Conservation (phyloP, 1,140 invertebrate genomes). For the Bombus fervidus region DNA sequence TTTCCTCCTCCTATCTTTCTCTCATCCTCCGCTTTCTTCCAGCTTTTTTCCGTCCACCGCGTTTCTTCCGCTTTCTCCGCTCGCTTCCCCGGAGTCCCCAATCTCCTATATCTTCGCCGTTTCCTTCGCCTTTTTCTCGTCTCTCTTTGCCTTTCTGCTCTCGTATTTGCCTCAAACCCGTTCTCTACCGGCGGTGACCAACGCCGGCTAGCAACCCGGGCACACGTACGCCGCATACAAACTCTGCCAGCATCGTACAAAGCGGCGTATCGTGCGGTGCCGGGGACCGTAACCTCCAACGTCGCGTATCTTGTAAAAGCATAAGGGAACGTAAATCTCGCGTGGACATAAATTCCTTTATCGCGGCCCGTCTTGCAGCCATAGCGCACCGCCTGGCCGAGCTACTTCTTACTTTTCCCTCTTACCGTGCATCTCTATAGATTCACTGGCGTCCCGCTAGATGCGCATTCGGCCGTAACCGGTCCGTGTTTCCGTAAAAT, state of each 20-base stretch:
- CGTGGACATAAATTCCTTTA: conserved; percentile 76
- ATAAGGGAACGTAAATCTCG: conserved; percentile 72
- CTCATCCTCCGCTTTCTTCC: conserved; percentile 4
- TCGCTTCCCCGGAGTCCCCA: not conserved
- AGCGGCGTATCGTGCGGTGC: conserved; percentile 15
- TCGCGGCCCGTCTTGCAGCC: conserved; percentile 64
- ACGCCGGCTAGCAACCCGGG: not conserved
- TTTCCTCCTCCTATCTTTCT: not conserved
- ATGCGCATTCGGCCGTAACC: conserved; percentile 40
- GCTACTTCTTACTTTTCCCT: conserved; percentile 62
- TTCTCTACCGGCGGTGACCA: not conserved
- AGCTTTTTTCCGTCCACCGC: not conserved
- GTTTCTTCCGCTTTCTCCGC: not conserved
- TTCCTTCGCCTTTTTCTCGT: not conserved
- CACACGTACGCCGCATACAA: not conserved
- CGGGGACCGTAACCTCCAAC: conserved; percentile 14
- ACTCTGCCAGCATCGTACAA: not conserved
- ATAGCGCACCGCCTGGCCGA: conserved; percentile 17
- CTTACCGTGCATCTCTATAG: conserved; percentile 53
- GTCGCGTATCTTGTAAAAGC: conserved; percentile 61
- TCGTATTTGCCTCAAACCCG: not conserved
- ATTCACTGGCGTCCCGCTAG: conserved; percentile 26
- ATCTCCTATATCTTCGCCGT: not conserved
- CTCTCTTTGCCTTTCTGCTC: not conserved
- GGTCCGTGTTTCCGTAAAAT: not conserved